phyloP scores from a whole-genome alignment of 2,888 invertebrate genomes.

The Penaeus monodon region DNA sequence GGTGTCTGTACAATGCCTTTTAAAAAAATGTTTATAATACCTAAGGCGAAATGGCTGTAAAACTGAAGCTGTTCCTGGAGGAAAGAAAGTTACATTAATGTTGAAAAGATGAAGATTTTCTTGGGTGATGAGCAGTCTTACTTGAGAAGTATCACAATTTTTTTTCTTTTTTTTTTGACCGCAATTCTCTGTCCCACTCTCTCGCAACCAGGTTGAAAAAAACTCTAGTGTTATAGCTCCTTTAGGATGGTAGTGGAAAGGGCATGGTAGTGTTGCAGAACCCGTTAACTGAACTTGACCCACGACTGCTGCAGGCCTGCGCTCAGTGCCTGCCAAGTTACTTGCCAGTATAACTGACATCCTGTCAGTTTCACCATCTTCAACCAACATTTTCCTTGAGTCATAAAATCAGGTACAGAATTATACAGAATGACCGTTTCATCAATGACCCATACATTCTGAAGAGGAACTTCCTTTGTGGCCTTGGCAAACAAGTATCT shows the following conservation, averaged over 20 bases:
- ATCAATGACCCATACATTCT: conserved; percentile 60
- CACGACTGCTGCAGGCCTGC: conserved; percentile 40
- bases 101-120: conserved; percentile 49
- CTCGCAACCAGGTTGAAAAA: conserved; percentile 40
- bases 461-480: conserved; percentile 42
- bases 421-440: conserved; percentile 42
- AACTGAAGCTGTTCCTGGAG: conserved; percentile 41
- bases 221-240: conserved; percentile 24
- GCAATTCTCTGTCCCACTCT: conserved; percentile 55
- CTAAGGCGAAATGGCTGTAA: conserved; percentile 51
- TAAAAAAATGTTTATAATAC: conserved; percentile 45
- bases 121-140: conserved; percentile 34
- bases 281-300: conserved; percentile 23
- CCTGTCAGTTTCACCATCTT: conserved; percentile 37
- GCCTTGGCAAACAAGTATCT: conserved; percentile 57
- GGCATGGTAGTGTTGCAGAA: conserved; percentile 18
- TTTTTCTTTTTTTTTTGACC: conserved; percentile 34
- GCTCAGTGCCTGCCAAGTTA: conserved; percentile 54
- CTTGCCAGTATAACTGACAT: conserved; percentile 44
- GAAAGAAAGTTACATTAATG: conserved; percentile 51
- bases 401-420: conserved; percentile 35
- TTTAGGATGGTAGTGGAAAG: conserved; percentile 51
- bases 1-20: conserved; percentile 57
- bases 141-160: conserved; percentile 46
- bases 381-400: not conserved